Evolutionary conservation across 1,140 invertebrate species (phyloP).

Genomic region (Glossosoma conforme): DNA sequence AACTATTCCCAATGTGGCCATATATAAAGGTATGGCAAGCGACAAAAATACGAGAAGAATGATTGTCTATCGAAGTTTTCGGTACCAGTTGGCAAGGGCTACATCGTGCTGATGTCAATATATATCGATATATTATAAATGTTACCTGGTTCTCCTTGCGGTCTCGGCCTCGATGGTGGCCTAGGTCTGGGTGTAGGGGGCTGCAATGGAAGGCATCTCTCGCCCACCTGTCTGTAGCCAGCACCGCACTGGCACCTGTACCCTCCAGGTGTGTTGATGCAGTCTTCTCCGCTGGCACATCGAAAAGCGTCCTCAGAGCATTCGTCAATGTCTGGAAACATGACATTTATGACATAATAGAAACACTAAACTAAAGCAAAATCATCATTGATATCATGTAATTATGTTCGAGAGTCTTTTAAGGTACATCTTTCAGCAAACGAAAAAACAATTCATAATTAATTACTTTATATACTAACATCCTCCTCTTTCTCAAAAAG

Average conservation of each 20-base stretch:
- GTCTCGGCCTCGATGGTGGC: background rate
- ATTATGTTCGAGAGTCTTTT: too few relatives aligned
- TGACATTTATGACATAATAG: too few relatives aligned
- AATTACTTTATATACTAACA: too few relatives aligned
- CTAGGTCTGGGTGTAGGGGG: constrained; percentile 3
- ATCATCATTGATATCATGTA: too few relatives aligned
- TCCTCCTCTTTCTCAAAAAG: too few relatives aligned
- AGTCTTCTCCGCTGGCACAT: constrained; percentile 55
- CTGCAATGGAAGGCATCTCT: constrained; percentile 26
- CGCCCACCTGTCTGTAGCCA: constrained; percentile 59
- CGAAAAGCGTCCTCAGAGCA: constrained; percentile 58
- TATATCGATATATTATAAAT: background rate
- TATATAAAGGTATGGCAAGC: too few relatives aligned
- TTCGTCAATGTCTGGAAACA: constrained; percentile 73
- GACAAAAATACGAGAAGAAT: constrained; percentile 2
- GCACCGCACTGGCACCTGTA: constrained; percentile 67
- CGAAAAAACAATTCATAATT: too few relatives aligned
- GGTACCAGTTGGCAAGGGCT: background rate
- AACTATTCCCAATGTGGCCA: too few relatives aligned
- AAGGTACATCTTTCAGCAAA: too few relatives aligned
- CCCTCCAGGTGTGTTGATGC: constrained; percentile 65
- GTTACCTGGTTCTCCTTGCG: constrained; percentile 5
- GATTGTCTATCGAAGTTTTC: too few relatives aligned
- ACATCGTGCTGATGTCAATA: background rate
- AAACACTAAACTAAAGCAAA: too few relatives aligned